Conservation (phyloP, 2,888 invertebrate genomes). For the Crioceris asparagi region DNA sequence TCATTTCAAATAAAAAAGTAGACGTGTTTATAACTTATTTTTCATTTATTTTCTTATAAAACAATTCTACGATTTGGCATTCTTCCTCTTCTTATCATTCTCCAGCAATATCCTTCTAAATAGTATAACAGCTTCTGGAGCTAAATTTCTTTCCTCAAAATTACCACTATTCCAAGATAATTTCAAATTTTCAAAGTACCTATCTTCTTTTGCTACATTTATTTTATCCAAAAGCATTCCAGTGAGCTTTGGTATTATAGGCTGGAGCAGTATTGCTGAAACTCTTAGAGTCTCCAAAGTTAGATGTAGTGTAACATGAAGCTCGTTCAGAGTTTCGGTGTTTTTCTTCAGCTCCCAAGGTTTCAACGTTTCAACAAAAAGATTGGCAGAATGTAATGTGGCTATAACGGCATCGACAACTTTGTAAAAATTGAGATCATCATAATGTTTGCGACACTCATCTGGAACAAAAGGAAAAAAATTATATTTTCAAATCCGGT, state of each 20-base stretch:
- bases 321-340: constrained; percentile 40
- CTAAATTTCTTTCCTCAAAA: constrained; percentile 22
- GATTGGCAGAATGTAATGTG: constrained; percentile 67
- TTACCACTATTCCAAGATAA: constrained; percentile 25
- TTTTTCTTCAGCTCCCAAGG: constrained; percentile 80
- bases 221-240: constrained; percentile 60
- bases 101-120: constrained; percentile 30
- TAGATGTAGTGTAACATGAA: constrained; percentile 67
- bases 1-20: no score
- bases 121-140: constrained; percentile 24
- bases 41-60: no score
- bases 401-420: constrained; percentile 68
- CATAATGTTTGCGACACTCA: constrained; percentile 56
- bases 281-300: constrained; percentile 78
- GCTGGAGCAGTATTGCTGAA: constrained; percentile 69
- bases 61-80: no score
- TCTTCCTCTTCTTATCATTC: no score
- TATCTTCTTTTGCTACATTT: constrained; percentile 36
- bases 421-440: constrained; percentile 69
- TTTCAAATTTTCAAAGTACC: constrained; percentile 42
- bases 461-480: constrained; percentile 36
- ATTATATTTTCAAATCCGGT: no score
- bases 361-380: constrained; percentile 73
- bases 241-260: constrained; percentile 70
- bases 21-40: no score